phyloP scores from a whole-genome alignment of 2,888 invertebrate genomes.

The Ischnura elegans region DNA sequence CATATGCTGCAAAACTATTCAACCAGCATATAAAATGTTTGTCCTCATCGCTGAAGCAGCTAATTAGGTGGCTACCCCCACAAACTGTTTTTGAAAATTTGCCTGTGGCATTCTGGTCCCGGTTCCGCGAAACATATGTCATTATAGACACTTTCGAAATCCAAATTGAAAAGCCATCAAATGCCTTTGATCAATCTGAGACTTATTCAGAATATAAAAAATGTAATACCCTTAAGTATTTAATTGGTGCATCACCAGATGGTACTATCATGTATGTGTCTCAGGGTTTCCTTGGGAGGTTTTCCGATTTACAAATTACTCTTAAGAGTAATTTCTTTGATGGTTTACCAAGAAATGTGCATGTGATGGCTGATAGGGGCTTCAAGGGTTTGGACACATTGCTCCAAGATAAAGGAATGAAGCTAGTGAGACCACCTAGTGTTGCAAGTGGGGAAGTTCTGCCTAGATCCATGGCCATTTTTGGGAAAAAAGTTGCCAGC shows the following conservation, averaged over 20 bases:
- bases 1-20: too few species aligned
- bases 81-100: too few species aligned
- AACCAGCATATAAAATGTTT: too few species aligned
- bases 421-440: constrained; percentile 8
- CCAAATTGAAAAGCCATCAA: neutral
- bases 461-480: neutral
- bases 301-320: neutral
- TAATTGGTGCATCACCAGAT: neutral
- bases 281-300: neutral
- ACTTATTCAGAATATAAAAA: neutral
- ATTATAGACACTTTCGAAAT: neutral
- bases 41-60: too few species aligned
- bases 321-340: constrained; percentile 3
- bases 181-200: neutral
- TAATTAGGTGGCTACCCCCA: too few species aligned
- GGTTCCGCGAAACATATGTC: neutral
- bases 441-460: constrained; percentile 1
- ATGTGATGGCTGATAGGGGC: constrained; percentile 12
- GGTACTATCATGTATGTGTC: neutral
- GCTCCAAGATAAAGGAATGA: neutral
- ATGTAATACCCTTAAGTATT: neutral
- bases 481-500: constrained; percentile 32
- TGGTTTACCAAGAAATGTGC: neutral
- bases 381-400: constrained; percentile 10
- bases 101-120: neutral